Evolutionary conservation across 2,113 vertebrate species (phyloP).

Genomic region (Empidonax alnorum): DNA sequence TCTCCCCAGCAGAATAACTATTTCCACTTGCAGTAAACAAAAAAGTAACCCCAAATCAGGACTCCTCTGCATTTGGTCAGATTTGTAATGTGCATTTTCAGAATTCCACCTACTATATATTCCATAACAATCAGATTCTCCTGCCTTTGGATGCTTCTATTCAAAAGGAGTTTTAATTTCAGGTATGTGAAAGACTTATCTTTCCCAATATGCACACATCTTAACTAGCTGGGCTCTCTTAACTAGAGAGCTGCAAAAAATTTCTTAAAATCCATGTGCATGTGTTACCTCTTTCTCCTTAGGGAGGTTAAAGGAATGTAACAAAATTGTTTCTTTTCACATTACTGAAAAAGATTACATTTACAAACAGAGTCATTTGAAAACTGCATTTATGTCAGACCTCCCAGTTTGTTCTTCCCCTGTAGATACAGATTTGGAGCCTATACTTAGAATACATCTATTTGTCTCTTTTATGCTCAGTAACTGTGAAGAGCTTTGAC

Average conservation of each 20-base stretch:
- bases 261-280: fast-evolving
- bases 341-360: not conserved
- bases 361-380: not conserved
- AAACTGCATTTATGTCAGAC: not conserved
- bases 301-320: not conserved
- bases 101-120: not conserved
- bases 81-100: not conserved
- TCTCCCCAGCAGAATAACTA: not conserved
- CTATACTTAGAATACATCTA: not conserved
- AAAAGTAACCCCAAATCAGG: not conserved
- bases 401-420: not conserved
- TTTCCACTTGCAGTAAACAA: not conserved
- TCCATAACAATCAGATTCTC: not conserved
- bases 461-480: not conserved
- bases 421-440: not conserved
- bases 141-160: not conserved
- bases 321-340: not conserved
- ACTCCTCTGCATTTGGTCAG: not conserved
- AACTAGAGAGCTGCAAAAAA: not conserved
- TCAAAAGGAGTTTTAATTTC: not conserved
- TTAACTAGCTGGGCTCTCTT: not conserved
- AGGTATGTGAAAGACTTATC: not conserved
- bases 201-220: not conserved
- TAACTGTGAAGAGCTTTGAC: not conserved
- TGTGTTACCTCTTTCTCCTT: not conserved